Percentiles rank a stretch among this genome's conserved stretches.
phyloP scores from a whole-genome alignment of 1,140 invertebrate species.

The Neodiprion fabricii region DNA sequence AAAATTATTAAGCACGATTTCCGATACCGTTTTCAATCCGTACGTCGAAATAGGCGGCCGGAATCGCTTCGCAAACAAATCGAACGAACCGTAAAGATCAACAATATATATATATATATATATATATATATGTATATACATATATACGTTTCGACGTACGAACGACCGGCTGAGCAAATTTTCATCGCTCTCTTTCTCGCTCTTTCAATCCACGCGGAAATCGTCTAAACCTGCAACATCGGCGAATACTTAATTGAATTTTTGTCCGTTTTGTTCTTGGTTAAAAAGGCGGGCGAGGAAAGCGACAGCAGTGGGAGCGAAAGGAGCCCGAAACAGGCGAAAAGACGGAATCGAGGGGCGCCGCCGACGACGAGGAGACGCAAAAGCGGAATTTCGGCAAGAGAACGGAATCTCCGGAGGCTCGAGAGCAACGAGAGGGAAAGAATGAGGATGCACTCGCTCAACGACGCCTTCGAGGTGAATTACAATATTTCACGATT shows the following conservation, averaged over 20 bases:
- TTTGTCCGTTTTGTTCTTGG: constrained; percentile 27
- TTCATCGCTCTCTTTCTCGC: too few relatives aligned
- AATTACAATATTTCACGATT: not conserved
- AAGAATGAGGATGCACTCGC: constrained; percentile 86
- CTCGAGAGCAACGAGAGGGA: constrained; percentile 89
- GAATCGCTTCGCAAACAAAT: too few relatives aligned
- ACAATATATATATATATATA: too few relatives aligned
- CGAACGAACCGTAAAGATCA: too few relatives aligned
- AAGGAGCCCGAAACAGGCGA: constrained; percentile 55
- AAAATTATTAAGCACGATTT: too few relatives aligned
- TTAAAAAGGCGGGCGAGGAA: constrained; percentile 55
- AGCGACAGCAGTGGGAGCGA: constrained; percentile 59
- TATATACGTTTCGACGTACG: too few relatives aligned
- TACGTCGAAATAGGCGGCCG: too few relatives aligned
- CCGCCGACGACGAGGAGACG: constrained; percentile 62
- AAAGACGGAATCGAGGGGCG: constrained; percentile 53
- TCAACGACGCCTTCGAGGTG: constrained; percentile 88
- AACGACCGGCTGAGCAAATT: too few relatives aligned
- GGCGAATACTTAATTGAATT: constrained; percentile 27
- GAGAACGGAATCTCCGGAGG: constrained; percentile 81
- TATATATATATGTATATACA: too few relatives aligned
- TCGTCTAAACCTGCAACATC: too few relatives aligned
- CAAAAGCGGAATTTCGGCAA: constrained; percentile 75
- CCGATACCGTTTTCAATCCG: too few relatives aligned
- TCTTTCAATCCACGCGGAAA: too few relatives aligned